Evolutionary conservation across 2,888 invertebrate genomes (phyloP).

Genomic region (Ferdinandea cuprea): DNA sequence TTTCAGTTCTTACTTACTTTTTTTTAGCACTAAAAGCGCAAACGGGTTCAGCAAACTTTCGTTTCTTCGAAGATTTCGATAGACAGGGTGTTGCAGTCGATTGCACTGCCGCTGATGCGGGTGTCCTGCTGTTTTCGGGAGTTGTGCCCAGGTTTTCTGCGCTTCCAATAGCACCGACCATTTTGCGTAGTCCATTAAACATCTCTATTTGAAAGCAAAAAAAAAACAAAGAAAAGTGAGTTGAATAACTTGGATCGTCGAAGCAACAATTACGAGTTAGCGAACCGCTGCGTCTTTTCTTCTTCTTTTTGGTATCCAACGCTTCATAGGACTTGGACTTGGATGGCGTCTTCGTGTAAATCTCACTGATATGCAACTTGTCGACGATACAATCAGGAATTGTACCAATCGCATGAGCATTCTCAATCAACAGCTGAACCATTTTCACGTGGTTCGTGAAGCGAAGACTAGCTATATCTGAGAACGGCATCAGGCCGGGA

Average conservation of each 20-base stretch:
- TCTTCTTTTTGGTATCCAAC: slow-evolving; percentile 85
- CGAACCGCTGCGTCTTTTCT: slow-evolving; percentile 93
- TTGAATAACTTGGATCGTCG: slow-evolving; percentile 68
- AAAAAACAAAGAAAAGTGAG: slow-evolving; percentile 65
- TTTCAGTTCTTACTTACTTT: slow-evolving; percentile 83
- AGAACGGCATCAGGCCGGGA: slow-evolving; percentile 91
- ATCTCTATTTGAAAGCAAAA: slow-evolving; percentile 85
- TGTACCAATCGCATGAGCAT: slow-evolving; percentile 89
- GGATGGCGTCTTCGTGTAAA: slow-evolving; percentile 59
- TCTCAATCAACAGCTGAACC: slow-evolving; percentile 90
- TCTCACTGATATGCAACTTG: slow-evolving; percentile 78
- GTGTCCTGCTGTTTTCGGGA: slow-evolving; percentile 80
- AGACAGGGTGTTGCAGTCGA: slow-evolving; percentile 84
- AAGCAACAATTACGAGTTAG: slow-evolving; percentile 87
- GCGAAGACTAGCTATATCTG: slow-evolving; percentile 86
- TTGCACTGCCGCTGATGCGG: slow-evolving; percentile 77
- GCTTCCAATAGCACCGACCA: slow-evolving; percentile 87
- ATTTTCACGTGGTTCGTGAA: slow-evolving; percentile 88
- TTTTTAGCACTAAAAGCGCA: slow-evolving; percentile 87
- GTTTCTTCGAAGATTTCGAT: slow-evolving; percentile 86
- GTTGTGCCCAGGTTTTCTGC: slow-evolving; percentile 84
- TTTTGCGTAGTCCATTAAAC: slow-evolving; percentile 90
- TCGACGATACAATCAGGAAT: slow-evolving; percentile 86
- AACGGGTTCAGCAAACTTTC: slow-evolving; percentile 85
- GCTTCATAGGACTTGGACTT: slow-evolving; percentile 61